Base-by-base conservation (phyloP, 1,140 invertebrate genomes). In the Phocides pigmalion region DNA sequence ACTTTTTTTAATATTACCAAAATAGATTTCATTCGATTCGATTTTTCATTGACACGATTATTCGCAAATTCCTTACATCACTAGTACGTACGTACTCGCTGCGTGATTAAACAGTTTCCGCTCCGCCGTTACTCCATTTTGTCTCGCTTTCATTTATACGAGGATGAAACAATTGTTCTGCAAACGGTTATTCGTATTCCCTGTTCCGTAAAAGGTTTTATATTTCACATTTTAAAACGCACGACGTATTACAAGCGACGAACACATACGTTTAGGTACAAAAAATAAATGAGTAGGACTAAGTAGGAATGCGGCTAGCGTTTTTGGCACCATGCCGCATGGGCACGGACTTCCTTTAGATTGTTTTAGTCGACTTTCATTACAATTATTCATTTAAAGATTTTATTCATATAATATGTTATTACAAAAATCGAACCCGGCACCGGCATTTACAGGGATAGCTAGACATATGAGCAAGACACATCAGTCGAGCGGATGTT, bases 41-140 rank as follows among this genome's bases (percentile, higher is more conserved):
- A 22, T 3, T 22, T 39, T n/a, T 14, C 12, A 39, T n/a, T 39
- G 35, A 22, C 22, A 22, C 22, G 22, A 22, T 22, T 22, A 22
- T 22, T 6, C 22, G 22, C 22, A 6, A 14, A 14, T 14, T 12
- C 35, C 39, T 41, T 41, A 25, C 35, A 56, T 56, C 19, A 56
- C 53, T 56, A 41, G 53, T 11, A 28, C 11, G 51, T 25, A 70
- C 62, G 62, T 70, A 76, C 66, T 74, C 68, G 67, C 64, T 69
- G 79, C 76, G 77, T 86, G 79, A 88, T 86, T 86, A 88, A 85
- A 82, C 73, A 79, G 80, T 82, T 84, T 73, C 80, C 72, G 72
- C 72, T 68, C 64, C 64, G 64, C 64, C 75, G 68, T 73, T 79
- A 81, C 78, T 80, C 66, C 69, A 59, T 76, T 71, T 66, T 72